phyloP scores from a whole-genome alignment of 2,888 invertebrate species.

The Leucoptera coffeella region DNA sequence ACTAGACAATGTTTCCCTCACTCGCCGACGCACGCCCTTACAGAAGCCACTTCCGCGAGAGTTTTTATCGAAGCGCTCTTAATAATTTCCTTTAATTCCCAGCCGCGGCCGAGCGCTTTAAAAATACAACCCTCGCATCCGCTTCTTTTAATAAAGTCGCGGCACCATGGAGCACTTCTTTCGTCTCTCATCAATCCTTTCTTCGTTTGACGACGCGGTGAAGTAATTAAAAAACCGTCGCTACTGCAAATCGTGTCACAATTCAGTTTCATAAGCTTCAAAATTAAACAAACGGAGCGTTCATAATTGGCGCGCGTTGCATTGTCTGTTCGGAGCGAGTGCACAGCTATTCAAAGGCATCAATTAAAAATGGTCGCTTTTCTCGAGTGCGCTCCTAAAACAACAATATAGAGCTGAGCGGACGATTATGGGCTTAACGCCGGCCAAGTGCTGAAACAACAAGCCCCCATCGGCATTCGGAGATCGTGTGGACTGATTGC shows the following conservation, averaged over 20 bases:
- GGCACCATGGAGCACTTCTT: slow-evolving; percentile 23
- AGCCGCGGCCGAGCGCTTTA: slow-evolving; percentile 46
- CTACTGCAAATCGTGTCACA: slow-evolving; percentile 24
- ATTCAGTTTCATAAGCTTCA: slow-evolving; percentile 40
- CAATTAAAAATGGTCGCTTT: slow-evolving; percentile 23
- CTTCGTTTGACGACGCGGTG: too few relatives aligned
- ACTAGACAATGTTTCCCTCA: too few relatives aligned
- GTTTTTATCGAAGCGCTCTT: slow-evolving; percentile 31
- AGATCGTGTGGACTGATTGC: slow-evolving; percentile 28
- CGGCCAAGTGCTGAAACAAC: slow-evolving; percentile 34
- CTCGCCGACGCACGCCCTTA: too few relatives aligned
- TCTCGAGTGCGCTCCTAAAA: slow-evolving; percentile 32
- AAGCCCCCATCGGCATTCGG: slow-evolving; percentile 14
- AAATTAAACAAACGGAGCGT: slow-evolving; percentile 44
- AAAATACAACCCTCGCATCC: slow-evolving; percentile 52
- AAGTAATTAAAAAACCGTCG: slow-evolving; percentile 16
- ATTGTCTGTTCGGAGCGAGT: slow-evolving; percentile 30
- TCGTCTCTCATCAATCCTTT: background rate
- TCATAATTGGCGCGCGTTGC: slow-evolving; percentile 30
- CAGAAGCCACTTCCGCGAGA: slow-evolving; percentile 37
- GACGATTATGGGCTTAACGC: slow-evolving; percentile 12
- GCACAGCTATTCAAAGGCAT: slow-evolving; percentile 42
- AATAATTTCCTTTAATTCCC: slow-evolving; percentile 49
- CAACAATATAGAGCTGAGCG: slow-evolving; percentile 18
- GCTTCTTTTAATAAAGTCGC: slow-evolving; percentile 48